These are phyloP conservation scores for Tribolium freemani DNA, from an alignment of 2,888 invertebrate species.

Conservation along the genomic window DNA sequence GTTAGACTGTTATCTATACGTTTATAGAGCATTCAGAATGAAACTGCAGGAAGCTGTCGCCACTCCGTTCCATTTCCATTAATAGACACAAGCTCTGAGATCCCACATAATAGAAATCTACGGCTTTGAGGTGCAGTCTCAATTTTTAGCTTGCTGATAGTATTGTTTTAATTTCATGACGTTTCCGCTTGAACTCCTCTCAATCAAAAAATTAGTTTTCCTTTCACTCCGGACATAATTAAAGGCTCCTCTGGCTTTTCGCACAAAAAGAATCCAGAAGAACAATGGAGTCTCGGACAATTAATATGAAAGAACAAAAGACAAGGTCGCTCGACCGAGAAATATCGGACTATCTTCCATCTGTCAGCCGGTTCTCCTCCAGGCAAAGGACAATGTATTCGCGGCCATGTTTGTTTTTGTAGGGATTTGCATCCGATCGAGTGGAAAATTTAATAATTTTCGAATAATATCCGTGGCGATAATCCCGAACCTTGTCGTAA, in stretches of 20 bases:
- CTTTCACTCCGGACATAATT: slow-evolving; percentile 20
- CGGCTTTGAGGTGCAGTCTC: too few species aligned
- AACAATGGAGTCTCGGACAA: slow-evolving; percentile 31
- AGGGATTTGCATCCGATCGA: not conserved
- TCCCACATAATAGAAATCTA: too few species aligned
- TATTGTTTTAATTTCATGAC: too few species aligned
- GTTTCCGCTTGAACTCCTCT: not conserved
- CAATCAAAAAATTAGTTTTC: slow-evolving; percentile 24
- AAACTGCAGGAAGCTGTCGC: not conserved
- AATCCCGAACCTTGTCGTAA: not conserved
- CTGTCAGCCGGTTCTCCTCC: slow-evolving; percentile 21
- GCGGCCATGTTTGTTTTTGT: not conserved
- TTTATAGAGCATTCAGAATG: not conserved
- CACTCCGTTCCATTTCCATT: not conserved
- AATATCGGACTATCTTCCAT: slow-evolving; percentile 36
- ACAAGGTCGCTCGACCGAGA: slow-evolving; percentile 31
- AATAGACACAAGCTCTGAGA: not conserved
- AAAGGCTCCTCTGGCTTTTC: not conserved
- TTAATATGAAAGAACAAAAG: slow-evolving; percentile 36
- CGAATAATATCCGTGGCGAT: not conserved
- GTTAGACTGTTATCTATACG: not conserved
- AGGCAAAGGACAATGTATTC: slow-evolving; percentile 12
- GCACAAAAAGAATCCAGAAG: slow-evolving; percentile 5
- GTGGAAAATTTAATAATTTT: slow-evolving; percentile 9
- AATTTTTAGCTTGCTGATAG: too few species aligned